These are phyloP conservation scores for Chloebia gouldiae DNA, from an alignment of 2,113 vertebrate species.

Conservation along the genomic window DNA sequence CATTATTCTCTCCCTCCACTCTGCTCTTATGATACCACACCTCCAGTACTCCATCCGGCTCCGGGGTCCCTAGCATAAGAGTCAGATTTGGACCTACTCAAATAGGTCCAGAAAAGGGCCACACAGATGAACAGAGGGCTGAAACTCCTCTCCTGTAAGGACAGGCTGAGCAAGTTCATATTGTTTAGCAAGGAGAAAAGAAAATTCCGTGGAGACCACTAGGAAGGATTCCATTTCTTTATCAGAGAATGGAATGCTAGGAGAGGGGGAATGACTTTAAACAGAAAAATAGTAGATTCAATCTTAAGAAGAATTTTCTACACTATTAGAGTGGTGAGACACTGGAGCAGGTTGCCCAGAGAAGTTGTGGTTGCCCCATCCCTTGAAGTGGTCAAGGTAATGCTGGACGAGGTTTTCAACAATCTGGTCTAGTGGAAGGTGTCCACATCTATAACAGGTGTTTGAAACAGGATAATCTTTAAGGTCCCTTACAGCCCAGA, in stretches of 20 bases:
- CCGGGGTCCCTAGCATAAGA: accelerated
- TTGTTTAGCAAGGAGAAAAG: background rate
- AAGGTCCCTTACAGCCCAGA: background rate
- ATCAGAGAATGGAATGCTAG: background rate
- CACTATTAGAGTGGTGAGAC: background rate
- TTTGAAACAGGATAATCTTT: background rate
- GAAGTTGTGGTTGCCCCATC: background rate
- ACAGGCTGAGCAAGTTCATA: background rate
- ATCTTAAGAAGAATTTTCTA: background rate
- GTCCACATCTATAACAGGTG: no score
- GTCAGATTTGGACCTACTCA: no score
- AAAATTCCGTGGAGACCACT: background rate
- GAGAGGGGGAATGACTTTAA: background rate
- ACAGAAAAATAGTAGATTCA: background rate
- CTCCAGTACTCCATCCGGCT: background rate
- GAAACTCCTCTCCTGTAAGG: background rate
- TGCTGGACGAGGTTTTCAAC: background rate
- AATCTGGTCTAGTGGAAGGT: background rate
- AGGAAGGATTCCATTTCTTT: background rate
- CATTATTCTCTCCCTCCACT: background rate
- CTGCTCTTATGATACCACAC: background rate
- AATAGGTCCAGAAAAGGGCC: background rate
- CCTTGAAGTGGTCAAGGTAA: background rate
- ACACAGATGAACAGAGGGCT: background rate
- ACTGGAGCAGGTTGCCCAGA: background rate